phyloP scores from a whole-genome alignment of 2,888 invertebrate species.

The Phorcus lineatus region DNA sequence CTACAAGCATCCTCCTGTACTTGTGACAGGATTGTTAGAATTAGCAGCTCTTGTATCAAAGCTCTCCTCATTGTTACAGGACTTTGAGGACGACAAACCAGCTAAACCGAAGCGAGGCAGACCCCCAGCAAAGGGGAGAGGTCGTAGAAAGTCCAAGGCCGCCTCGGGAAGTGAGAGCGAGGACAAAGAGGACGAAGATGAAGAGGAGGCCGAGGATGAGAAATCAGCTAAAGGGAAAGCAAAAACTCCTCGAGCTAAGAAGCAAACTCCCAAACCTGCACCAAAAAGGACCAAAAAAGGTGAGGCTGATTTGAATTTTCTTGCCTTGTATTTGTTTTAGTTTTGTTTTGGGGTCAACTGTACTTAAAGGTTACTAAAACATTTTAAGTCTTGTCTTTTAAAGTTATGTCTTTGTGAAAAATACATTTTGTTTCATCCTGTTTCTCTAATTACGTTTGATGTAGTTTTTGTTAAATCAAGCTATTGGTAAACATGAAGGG shows the following conservation, averaged over 20 bases:
- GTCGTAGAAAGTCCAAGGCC: conserved; percentile 35
- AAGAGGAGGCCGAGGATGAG: conserved; percentile 19
- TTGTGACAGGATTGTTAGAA: background rate
- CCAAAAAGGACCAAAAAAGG: conserved; percentile 32
- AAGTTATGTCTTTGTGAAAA: no score
- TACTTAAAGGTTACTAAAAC: no score
- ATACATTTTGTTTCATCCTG: no score
- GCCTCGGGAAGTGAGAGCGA: conserved; percentile 38
- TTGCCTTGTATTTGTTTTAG: no score
- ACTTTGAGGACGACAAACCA: conserved; percentile 50
- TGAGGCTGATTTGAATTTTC: background rate
- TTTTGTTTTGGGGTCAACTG: no score
- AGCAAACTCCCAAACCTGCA: conserved; percentile 32
- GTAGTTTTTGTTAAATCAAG: no score
- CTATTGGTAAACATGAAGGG: no score
- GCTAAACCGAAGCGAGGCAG: conserved; percentile 11
- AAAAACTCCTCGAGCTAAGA: conserved; percentile 19
- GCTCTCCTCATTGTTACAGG: conserved; percentile 42
- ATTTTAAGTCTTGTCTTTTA: no score
- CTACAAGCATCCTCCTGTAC: background rate
- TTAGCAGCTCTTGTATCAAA: background rate
- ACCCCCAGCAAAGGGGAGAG: background rate
- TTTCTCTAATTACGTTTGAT: no score
- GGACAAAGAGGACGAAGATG: conserved; percentile 26
- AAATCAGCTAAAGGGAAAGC: conserved; percentile 28